Evolutionary conservation across 2,888 invertebrate genomes (phyloP).

Genomic region (Serripes groenlandicus): DNA sequence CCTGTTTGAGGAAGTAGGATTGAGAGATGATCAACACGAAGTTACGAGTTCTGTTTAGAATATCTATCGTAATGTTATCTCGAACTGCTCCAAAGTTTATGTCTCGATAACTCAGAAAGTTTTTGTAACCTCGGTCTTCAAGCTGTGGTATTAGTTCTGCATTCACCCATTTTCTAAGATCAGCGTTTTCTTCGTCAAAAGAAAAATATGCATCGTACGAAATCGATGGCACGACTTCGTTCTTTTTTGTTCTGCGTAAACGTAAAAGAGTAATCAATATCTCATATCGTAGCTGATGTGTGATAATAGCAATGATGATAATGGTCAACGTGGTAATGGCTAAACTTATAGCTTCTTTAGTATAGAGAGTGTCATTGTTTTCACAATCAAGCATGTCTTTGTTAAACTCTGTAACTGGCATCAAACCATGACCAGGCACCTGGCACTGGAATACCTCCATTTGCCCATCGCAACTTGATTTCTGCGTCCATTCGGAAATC

Average conservation of each 20-base stretch:
- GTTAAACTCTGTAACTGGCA: constrained; percentile 13
- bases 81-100: constrained; percentile 23
- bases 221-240: neutral
- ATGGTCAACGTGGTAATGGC: neutral
- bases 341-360: neutral
- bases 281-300: constrained; percentile 29
- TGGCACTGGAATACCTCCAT: constrained; percentile 30
- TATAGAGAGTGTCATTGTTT: neutral
- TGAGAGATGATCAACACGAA: constrained; percentile 38
- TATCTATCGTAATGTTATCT: constrained; percentile 19
- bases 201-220: constrained; percentile 42
- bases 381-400: constrained; percentile 19
- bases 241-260: neutral
- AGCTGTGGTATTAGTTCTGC: constrained; percentile 19
- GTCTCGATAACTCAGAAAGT: constrained; percentile 34
- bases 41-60: constrained; percentile 20
- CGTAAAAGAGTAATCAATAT: constrained; percentile 26
- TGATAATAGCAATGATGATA: constrained; percentile 16
- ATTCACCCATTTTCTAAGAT: constrained; percentile 28
- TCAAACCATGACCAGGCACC: constrained; percentile 18
- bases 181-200: constrained; percentile 39
- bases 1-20: constrained; percentile 21
- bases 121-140: constrained; percentile 25
- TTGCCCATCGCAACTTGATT: constrained; percentile 1
- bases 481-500: constrained; percentile 36